Conservation (phyloP, 2,797 vertebrate genomes). For the Emys orbicularis region DNA sequence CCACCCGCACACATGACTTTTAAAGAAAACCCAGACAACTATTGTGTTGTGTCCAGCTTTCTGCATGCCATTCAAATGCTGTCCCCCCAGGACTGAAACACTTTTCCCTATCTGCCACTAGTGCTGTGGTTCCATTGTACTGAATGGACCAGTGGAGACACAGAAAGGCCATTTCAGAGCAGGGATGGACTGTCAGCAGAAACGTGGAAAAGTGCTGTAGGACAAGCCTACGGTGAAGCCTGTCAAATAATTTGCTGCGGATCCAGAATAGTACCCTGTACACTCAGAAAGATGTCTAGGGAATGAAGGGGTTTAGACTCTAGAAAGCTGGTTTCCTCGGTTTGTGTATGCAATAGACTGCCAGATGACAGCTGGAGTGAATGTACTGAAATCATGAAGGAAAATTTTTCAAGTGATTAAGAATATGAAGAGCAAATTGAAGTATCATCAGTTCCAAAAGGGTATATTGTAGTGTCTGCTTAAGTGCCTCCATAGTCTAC, state of each 20-base stretch:
- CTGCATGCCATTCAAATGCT: background rate
- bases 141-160: accelerated
- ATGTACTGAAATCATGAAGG: background rate
- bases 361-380: background rate
- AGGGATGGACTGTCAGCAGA: background rate
- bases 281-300: background rate
- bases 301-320: background rate
- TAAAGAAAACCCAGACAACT: background rate
- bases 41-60: background rate
- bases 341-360: background rate
- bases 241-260: background rate
- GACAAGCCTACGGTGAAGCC: background rate
- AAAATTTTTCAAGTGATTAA: background rate
- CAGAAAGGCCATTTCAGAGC: background rate
- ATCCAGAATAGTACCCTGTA: background rate
- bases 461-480: background rate
- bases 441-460: background rate
- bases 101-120: background rate
- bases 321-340: background rate
- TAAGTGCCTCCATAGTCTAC: background rate
- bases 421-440: background rate
- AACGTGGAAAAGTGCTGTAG: background rate
- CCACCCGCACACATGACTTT: background rate
- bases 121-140: background rate
- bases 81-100: background rate